These are phyloP conservation scores for Caenorhabditis sinica DNA, from an alignment of 2,888 invertebrate genomes.

Conservation along the genomic window DNA sequence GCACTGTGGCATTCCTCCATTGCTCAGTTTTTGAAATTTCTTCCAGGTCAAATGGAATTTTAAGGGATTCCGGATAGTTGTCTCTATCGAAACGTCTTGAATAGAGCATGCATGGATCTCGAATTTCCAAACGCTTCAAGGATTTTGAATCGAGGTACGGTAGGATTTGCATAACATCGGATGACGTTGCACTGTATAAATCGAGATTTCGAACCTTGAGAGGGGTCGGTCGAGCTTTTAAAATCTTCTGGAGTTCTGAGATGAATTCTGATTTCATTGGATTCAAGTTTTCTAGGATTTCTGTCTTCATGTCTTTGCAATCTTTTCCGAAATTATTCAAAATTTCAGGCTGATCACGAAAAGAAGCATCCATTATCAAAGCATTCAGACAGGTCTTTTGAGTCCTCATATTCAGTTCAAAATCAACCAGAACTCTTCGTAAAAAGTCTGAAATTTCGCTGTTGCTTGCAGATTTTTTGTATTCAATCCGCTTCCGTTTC, in stretches of 20 bases:
- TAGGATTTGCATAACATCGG: neutral
- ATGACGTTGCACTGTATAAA: neutral
- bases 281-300: neutral
- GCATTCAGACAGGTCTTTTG: too few relatives aligned
- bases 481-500: too few relatives aligned
- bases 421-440: too few relatives aligned
- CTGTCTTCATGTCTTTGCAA: neutral
- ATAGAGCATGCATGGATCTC: too few relatives aligned
- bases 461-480: too few relatives aligned
- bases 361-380: too few relatives aligned
- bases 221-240: neutral
- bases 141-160: neutral
- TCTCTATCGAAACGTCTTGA: too few relatives aligned
- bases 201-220: neutral
- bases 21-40: constrained; percentile 1
- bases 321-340: too few relatives aligned
- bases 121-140: too few relatives aligned
- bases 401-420: too few relatives aligned
- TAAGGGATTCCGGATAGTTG: neutral
- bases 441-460: too few relatives aligned
- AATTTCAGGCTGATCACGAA: too few relatives aligned
- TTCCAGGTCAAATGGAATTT: neutral
- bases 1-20: neutral
- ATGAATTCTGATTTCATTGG: neutral
- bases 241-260: neutral